These are phyloP conservation scores for Gopherus flavomarginatus DNA, from an alignment of 2,113 vertebrate species.

Conservation along the genomic window DNA sequence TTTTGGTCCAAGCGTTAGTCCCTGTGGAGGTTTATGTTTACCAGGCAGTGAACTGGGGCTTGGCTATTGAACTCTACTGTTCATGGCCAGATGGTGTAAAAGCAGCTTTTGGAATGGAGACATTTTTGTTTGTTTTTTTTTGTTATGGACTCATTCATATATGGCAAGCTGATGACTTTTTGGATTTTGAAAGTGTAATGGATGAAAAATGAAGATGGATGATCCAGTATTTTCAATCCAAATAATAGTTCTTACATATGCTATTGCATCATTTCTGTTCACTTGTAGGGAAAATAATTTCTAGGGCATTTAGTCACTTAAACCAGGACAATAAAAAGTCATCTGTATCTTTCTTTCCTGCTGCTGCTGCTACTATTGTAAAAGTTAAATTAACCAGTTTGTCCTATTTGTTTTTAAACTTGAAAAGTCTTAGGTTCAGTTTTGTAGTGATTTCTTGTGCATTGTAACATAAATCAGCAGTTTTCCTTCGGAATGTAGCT, in stretches of 20 bases:
- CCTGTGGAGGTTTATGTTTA: background rate
- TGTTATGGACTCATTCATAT: background rate
- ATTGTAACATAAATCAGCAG: background rate
- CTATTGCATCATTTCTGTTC: background rate
- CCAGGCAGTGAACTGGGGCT: rapidly evolving
- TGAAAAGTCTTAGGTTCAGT: background rate
- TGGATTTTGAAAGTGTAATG: background rate
- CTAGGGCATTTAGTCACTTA: background rate
- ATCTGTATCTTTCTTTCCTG: background rate
- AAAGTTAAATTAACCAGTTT: background rate
- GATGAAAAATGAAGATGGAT: background rate
- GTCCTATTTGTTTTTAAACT: conserved; percentile 5
- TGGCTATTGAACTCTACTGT: background rate
- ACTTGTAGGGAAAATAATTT: background rate
- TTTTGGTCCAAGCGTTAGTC: background rate
- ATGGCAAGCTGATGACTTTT: background rate
- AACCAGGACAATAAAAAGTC: background rate
- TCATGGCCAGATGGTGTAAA: background rate
- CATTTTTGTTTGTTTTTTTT: background rate
- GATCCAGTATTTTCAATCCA: background rate
- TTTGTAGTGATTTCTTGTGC: background rate
- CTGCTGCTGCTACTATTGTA: background rate
- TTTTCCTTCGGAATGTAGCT: background rate
- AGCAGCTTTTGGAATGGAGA: background rate
- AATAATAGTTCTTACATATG: background rate